phyloP scores from a whole-genome alignment of 2,797 vertebrate genomes.

The Pachyuromys duprasi region DNA sequence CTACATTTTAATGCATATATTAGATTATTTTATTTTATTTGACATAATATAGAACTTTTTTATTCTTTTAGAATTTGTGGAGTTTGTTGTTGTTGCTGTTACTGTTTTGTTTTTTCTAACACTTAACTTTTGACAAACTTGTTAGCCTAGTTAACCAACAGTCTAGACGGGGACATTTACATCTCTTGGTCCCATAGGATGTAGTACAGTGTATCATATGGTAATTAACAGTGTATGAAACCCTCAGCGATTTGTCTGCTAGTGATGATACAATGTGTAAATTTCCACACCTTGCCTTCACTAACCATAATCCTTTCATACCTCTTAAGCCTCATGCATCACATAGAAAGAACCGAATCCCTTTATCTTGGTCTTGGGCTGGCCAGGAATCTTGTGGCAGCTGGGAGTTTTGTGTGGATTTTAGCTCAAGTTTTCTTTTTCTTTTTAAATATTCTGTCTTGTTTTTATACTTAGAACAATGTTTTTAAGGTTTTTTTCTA shows the following conservation, averaged over 20 bases:
- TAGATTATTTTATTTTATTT: not conserved
- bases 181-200: not conserved
- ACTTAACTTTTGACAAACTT: not conserved
- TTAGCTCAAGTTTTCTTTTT: slow-evolving; percentile 49
- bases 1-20: not conserved
- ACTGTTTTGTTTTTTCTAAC: not conserved
- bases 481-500: slow-evolving; percentile 40
- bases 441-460: slow-evolving; percentile 61
- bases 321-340: not conserved
- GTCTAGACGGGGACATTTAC: not conserved
- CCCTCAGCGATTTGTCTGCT: slow-evolving; percentile 27
- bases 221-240: not conserved
- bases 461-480: slow-evolving; percentile 43
- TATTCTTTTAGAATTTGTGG: not conserved
- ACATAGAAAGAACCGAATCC: slow-evolving; percentile 26
- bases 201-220: too few relatives aligned
- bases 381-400: not conserved
- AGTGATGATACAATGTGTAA: not conserved
- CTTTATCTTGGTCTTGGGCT: slow-evolving; percentile 62
- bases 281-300: not conserved
- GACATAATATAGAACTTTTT: not conserved
- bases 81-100: not conserved
- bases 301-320: slow-evolving; percentile 18
- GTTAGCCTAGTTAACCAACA: not conserved
- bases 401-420: not conserved